Conservation (phyloP, 2,888 invertebrate species). For the Tyria jacobaeae region DNA sequence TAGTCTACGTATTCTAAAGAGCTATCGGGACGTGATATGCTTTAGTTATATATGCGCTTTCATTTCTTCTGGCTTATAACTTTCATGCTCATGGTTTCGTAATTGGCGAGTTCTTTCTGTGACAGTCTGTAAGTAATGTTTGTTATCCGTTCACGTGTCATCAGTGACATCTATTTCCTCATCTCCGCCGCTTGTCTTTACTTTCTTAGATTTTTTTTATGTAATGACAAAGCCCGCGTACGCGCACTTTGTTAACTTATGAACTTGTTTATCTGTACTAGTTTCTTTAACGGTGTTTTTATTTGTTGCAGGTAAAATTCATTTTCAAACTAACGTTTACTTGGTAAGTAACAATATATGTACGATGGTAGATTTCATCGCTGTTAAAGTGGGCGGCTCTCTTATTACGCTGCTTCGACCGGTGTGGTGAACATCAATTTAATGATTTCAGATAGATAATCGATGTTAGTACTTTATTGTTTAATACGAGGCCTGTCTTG, state of each 20-base stretch:
- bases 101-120: conserved; percentile 68
- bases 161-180: conserved; percentile 73
- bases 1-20: conserved; percentile 49
- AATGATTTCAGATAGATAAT: conserved; percentile 81
- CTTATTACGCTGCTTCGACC: conserved; percentile 53
- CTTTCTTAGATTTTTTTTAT: conserved; percentile 52
- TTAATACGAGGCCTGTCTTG: conserved; percentile 81
- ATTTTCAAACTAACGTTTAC: conserved; percentile 43
- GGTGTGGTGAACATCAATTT: conserved; percentile 83
- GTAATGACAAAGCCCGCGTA: conserved; percentile 48
- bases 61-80: conserved; percentile 73
- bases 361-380: conserved; percentile 50
- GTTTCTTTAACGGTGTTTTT: conserved; percentile 48
- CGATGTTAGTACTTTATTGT: conserved; percentile 77
- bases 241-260: conserved; percentile 67
- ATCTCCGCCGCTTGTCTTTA: conserved; percentile 64
- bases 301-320: conserved; percentile 78
- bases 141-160: conserved; percentile 72
- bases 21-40: conserved; percentile 60
- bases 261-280: conserved; percentile 56
- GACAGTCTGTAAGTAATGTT: conserved; percentile 69
- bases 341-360: conserved; percentile 62
- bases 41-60: conserved; percentile 71
- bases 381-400: conserved; percentile 52
- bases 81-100: conserved; percentile 82